Base-by-base conservation (phyloP, 2,797 vertebrate species). In the Chelon labrosus region DNA sequence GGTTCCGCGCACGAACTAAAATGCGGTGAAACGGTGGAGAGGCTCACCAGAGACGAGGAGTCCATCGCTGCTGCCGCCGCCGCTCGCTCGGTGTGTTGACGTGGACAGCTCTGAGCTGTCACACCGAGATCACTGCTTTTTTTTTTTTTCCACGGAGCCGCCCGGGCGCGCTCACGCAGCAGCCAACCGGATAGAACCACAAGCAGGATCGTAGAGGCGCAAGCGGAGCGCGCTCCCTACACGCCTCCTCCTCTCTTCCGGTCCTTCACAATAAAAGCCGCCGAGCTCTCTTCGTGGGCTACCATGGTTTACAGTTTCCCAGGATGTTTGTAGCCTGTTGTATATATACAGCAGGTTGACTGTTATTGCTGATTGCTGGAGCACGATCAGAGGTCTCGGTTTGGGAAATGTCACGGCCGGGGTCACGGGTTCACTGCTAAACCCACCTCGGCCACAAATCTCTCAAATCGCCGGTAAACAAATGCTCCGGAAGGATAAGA, bases 51-150 rank as follows among this genome's bases (percentile, higher is more conserved):
- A 90, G 93, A 89, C 82, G 84, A 38, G 86, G 91, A 92, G 83
- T 95, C 94, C 94, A 95, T 95, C 84, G 85, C 89, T 86, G 86
- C 82, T 22, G 81, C 68, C 20, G 81, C 70, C 52, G 73, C 72
- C 64, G 79, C 80, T 85, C 83, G 73, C 65, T 75, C 83, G 68
- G 64, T 90, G 91, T 95, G 95, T 95, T 94, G 95, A 95, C 95
- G 95, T 95, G 95, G 95, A 95, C 94, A 93, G 91, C 75, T 85
- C 90, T 91, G 90, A 94, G 93, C 94, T 95, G 95, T 95, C 95
- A 95, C 91, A 87, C 87, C 59, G 81, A 70, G 65, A 77, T 59
- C 75, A 41, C 52, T 3, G 71, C 56, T 57, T 35, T 27, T 57
- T 47, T 73, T 44, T 52, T 63, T 62, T 54, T 68, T 59, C 50